A percentile compares a stretch with the other conserved stretches of the same genome.
These are phyloP conservation scores for Varanus salvator DNA, from an alignment of 2,113 vertebrate species.

Conservation along the genomic window DNA sequence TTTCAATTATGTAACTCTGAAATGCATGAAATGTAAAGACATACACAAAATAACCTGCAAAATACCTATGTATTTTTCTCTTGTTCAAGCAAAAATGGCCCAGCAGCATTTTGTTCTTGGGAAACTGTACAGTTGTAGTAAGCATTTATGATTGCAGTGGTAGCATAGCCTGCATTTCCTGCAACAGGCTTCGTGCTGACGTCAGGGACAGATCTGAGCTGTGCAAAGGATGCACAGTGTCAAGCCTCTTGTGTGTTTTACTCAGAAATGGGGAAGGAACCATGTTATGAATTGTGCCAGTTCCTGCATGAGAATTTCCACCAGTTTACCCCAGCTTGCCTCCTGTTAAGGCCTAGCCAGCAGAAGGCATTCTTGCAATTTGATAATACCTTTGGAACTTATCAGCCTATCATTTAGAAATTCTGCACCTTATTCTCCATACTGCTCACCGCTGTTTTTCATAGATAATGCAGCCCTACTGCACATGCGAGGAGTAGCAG, in stretches of 20 bases:
- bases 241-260: neutral
- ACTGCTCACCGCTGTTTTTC: neutral
- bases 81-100: neutral
- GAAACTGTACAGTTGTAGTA: neutral
- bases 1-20: neutral
- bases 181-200: neutral
- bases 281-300: neutral
- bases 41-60: neutral
- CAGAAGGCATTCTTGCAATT: neutral
- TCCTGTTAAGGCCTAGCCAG: neutral
- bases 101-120: neutral
- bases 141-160: neutral
- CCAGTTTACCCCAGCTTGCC: neutral
- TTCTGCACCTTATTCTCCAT: neutral
- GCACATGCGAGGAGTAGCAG: neutral
- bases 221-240: neutral
- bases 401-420: neutral
- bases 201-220: neutral
- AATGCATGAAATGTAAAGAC: neutral
- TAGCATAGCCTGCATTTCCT: slow-evolving; percentile 45
- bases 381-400: neutral
- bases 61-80: neutral
- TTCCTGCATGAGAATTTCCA: neutral
- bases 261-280: neutral
- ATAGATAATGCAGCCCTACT: neutral